Evolutionary conservation across 2,797 vertebrate species (phyloP).

Genomic region (Cyclopterus lumpus): DNA sequence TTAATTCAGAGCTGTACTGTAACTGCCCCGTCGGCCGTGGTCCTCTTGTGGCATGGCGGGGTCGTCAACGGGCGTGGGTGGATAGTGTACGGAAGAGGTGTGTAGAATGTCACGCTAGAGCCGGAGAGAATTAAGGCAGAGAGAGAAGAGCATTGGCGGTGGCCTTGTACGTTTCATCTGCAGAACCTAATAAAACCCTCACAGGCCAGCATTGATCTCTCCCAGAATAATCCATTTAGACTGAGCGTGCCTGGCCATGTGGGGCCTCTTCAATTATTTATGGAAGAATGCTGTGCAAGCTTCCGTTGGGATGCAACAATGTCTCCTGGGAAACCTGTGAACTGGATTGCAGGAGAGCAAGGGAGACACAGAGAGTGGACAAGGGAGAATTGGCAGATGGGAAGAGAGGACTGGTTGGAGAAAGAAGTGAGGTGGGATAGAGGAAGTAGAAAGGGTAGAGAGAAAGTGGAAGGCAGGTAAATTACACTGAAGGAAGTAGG

Average conservation of each 20-base stretch:
- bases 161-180: conserved; percentile 79
- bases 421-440: conserved; percentile 8
- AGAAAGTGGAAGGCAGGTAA: conserved; percentile 1
- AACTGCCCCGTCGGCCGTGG: background rate
- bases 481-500: conserved; percentile 7
- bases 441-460: background rate
- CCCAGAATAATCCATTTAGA: conserved; percentile 85
- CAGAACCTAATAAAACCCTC: conserved; percentile 82
- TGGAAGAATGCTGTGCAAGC: conserved; percentile 79
- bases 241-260: conserved; percentile 79
- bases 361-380: conserved; percentile 37
- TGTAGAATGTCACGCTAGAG: conserved; percentile 24
- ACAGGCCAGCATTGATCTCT: conserved; percentile 81
- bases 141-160: conserved; percentile 59
- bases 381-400: conserved; percentile 32
- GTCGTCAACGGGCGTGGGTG: conserved; percentile 11
- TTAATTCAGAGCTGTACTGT: conserved; percentile 66
- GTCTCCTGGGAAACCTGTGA: conserved; percentile 76
- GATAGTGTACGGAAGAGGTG: conserved; percentile 29
- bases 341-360: conserved; percentile 58
- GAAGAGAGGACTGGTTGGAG: conserved; percentile 23
- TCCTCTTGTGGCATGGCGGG: conserved; percentile 13
- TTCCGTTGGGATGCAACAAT: conserved; percentile 81
- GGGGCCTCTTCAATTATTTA: conserved; percentile 84
- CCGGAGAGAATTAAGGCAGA: conserved; percentile 69